Conservation (phyloP, 2,888 invertebrate species). For the Orchesellides sinensis region DNA sequence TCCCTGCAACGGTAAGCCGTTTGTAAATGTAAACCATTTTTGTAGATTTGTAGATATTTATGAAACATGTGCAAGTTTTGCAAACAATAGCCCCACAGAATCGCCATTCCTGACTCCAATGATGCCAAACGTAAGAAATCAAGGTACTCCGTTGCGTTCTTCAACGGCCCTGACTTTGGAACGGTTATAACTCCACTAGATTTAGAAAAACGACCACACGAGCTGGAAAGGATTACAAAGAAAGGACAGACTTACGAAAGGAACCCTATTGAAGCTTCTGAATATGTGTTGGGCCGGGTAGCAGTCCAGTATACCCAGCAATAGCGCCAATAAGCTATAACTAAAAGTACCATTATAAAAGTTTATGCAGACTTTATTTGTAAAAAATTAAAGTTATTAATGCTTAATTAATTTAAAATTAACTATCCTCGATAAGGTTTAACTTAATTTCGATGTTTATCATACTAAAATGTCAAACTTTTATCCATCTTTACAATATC, state of each 20-base stretch:
- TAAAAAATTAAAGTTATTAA: no score
- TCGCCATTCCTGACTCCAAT: slow-evolving; percentile 37
- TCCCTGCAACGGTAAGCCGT: slow-evolving; percentile 48
- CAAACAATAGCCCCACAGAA: slow-evolving; percentile 59
- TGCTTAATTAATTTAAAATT: no score
- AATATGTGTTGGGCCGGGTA: slow-evolving; percentile 21
- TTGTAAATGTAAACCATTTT: background rate
- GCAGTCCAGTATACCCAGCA: background rate
- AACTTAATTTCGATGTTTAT: no score
- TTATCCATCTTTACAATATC: no score
- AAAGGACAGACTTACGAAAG: slow-evolving; percentile 9
- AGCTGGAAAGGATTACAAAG: slow-evolving; percentile 25
- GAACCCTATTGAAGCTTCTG: slow-evolving; percentile 27
- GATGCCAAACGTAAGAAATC: slow-evolving; percentile 10
- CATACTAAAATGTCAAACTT: no score
- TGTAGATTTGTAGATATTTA: no score
- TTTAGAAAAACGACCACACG: slow-evolving; percentile 19
- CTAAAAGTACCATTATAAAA: no score
- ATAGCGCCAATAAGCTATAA: background rate
- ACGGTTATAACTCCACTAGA: slow-evolving; percentile 35
- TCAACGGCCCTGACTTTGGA: slow-evolving; percentile 42
- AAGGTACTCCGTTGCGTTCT: slow-evolving; percentile 49
- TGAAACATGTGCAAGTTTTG: no score
- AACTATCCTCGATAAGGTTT: no score
- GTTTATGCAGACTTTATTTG: no score